Conservation (phyloP, 2,113 vertebrate genomes). For the Ameiurus melas region DNA sequence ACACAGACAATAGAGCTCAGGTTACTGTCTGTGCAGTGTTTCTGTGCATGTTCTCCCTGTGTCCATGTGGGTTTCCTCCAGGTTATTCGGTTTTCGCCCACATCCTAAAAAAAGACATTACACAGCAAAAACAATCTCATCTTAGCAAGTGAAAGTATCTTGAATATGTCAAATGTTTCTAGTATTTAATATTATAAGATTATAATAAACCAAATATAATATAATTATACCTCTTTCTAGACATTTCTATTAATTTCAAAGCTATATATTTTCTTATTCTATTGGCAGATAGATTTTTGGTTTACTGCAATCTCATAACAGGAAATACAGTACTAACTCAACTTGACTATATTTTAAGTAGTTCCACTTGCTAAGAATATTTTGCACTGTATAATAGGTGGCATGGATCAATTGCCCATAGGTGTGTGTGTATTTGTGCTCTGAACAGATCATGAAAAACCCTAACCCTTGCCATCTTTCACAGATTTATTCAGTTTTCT, state of each 20-base stretch:
- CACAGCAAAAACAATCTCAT: background rate
- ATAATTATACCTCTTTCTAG: background rate
- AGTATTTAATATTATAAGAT: background rate
- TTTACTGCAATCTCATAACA: background rate
- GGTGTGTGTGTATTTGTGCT: background rate
- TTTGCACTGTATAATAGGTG: background rate
- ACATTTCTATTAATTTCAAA: background rate
- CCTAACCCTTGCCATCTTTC: background rate
- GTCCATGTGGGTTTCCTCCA: background rate
- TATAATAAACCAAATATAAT: background rate
- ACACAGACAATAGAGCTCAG: background rate
- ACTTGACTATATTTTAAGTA: background rate
- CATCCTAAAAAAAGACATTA: background rate
- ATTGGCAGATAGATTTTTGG: no score
- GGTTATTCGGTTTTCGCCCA: background rate
- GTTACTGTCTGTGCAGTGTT: background rate
- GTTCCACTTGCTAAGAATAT: background rate
- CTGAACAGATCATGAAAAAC: background rate
- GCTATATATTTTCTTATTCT: background rate
- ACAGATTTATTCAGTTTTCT: background rate
- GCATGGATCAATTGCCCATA: background rate
- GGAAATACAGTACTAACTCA: background rate
- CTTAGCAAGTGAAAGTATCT: background rate
- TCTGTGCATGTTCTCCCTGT: background rate
- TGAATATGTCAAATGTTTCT: background rate